A percentile compares a stretch with the other conserved stretches of the same genome.
Evolutionary conservation across 1,140 invertebrate species (phyloP).

Genomic region (Leguminivora glycinivorella): DNA sequence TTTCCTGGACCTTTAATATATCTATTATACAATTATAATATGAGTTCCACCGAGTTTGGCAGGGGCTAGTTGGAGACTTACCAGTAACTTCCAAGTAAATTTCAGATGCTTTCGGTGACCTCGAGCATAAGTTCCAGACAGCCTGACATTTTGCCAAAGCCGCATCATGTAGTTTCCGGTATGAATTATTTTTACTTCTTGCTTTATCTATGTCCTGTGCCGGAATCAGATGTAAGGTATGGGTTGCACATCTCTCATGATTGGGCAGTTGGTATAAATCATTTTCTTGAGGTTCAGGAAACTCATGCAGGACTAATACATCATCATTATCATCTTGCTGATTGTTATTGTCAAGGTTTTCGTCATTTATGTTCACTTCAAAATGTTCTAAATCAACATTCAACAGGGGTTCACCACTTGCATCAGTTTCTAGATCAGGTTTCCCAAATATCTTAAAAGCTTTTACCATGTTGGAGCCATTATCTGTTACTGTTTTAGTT

Average conservation of each 20-base stretch:
- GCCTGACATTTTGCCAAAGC: constrained; percentile 43
- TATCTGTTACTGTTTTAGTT: constrained; percentile 14
- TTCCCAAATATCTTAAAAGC: constrained; percentile 28
- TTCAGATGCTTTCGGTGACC: constrained; percentile 44
- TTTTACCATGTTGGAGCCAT: constrained; percentile 27
- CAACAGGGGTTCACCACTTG: too few species aligned
- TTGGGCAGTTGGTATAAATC: constrained; percentile 35
- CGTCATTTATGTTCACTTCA: constrained; percentile 37
- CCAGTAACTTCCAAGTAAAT: constrained; percentile 41
- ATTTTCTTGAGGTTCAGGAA: constrained; percentile 41
- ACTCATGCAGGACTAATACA: constrained; percentile 39
- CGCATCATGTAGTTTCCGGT: constrained; percentile 45
- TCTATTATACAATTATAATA: constrained; percentile 40
- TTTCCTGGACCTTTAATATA: constrained; percentile 34
- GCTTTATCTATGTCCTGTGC: constrained; percentile 35
- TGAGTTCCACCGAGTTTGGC: constrained; percentile 38
- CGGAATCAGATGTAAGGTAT: constrained; percentile 40
- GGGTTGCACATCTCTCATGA: constrained; percentile 43
- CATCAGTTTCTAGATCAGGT: too few species aligned
- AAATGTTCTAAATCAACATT: constrained; percentile 33
- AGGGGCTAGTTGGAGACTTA: constrained; percentile 42
- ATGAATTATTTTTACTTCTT: constrained; percentile 41
- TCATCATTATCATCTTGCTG: constrained; percentile 37
- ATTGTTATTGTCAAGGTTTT: constrained; percentile 25
- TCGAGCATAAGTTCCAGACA: constrained; percentile 44